Evolutionary conservation across 2,113 vertebrate species (phyloP).

Genomic region (Edolisoma coerulescens): DNA sequence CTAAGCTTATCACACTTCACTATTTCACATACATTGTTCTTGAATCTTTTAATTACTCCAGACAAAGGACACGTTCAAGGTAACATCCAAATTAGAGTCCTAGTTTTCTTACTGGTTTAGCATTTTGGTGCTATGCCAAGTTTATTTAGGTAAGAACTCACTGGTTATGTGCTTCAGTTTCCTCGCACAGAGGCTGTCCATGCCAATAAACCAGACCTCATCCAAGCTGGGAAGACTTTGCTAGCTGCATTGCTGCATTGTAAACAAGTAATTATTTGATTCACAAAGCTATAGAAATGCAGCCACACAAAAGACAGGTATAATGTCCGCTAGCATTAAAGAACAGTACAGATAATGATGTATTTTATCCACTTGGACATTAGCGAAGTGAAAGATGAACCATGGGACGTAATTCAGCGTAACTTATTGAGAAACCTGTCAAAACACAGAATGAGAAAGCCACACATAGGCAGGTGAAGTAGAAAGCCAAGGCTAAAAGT

Average conservation of each 20-base stretch:
- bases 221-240: neutral
- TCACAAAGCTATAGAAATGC: neutral
- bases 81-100: neutral
- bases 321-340: neutral
- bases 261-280: neutral
- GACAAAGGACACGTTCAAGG: neutral
- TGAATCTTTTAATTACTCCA: neutral
- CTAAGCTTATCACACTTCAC: neutral
- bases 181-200: neutral
- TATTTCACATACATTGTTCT: neutral
- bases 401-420: neutral
- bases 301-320: neutral
- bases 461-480: neutral
- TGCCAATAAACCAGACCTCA: fast-evolving
- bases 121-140: neutral
- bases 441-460: neutral
- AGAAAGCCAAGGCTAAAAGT: neutral
- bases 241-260: neutral
- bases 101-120: neutral
- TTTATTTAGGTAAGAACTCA: neutral
- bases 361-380: neutral
- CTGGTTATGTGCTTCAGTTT: neutral
- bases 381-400: neutral
- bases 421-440: neutral
- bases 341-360: neutral